These are phyloP conservation scores for Semaprochilodus insignis DNA, from an alignment of 2,797 vertebrate species.

Conservation along the genomic window DNA sequence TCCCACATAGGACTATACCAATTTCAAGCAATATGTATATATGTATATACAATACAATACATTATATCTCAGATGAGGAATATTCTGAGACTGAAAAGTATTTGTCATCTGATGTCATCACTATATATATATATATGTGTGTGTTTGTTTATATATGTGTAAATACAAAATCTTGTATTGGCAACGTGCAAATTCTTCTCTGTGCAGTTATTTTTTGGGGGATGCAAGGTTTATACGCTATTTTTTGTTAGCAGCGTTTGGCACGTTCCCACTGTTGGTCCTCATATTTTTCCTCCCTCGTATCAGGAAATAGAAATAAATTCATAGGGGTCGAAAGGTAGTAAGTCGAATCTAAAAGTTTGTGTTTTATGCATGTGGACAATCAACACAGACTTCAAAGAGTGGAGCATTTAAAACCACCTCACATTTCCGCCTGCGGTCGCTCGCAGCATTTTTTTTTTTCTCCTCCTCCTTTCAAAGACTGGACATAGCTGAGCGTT, in stretches of 20 bases:
- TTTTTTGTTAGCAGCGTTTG: not conserved
- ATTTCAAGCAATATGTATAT: no score
- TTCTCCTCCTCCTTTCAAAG: slow-evolving; percentile 75
- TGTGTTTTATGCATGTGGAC: slow-evolving; percentile 76
- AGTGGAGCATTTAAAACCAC: slow-evolving; percentile 63
- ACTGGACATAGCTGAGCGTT: slow-evolving; percentile 91
- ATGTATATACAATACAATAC: no score
- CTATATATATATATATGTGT: no score
- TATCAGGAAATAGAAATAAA: not conserved
- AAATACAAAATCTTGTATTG: no score
- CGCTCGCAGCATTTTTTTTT: slow-evolving; percentile 76
- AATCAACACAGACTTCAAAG: slow-evolving; percentile 84
- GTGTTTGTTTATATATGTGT: no score
- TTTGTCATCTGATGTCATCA: no score
- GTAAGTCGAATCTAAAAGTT: slow-evolving; percentile 44
- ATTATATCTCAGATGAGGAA: no score
- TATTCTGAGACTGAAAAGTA: no score
- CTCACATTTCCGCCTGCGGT: slow-evolving; percentile 77
- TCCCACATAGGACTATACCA: no score
- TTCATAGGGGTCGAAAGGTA: slow-evolving; percentile 23
- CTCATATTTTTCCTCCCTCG: not conserved
- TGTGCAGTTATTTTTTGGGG: not conserved
- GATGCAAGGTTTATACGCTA: not conserved
- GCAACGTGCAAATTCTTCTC: no score
- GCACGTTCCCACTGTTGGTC: not conserved